Evolutionary conservation across 2,113 vertebrate genomes (phyloP).

Genomic region (Heliornis fulica): DNA sequence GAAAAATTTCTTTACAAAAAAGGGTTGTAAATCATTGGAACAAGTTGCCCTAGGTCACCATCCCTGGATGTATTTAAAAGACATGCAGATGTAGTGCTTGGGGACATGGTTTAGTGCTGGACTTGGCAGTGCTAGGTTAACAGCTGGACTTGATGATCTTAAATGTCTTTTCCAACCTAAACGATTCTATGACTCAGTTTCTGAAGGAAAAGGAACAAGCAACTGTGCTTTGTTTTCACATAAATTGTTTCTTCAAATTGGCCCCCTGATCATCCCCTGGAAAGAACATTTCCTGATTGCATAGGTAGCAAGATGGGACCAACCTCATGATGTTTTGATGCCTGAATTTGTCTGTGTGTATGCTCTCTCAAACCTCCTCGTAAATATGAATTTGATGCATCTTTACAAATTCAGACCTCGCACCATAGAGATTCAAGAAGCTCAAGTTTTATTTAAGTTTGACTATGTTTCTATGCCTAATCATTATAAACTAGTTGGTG

Average conservation of each 20-base stretch:
- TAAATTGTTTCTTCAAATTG: neutral
- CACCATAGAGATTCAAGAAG: fast-evolving
- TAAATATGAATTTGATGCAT: neutral
- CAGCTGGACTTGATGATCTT: too few relatives aligned
- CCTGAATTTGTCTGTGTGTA: neutral
- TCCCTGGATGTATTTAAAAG: too few relatives aligned
- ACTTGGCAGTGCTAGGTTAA: too few relatives aligned
- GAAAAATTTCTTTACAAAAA: too few relatives aligned
- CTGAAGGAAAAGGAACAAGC: neutral
- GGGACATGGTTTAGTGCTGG: too few relatives aligned
- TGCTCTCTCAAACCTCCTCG: neutral
- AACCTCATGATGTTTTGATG: neutral
- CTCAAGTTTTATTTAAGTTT: neutral
- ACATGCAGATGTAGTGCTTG: too few relatives aligned
- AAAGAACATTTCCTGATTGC: neutral
- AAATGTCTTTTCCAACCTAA: too few relatives aligned
- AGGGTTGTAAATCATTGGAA: too few relatives aligned
- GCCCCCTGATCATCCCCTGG: neutral
- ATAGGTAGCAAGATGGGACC: neutral
- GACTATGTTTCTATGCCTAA: neutral
- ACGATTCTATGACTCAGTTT: neutral
- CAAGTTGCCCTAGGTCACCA: too few relatives aligned
- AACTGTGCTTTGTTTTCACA: neutral
- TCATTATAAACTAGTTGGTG: neutral
- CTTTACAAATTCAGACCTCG: neutral